Base-by-base conservation (phyloP, 2,888 invertebrate species). In the Tetramorium bicarinatum region DNA sequence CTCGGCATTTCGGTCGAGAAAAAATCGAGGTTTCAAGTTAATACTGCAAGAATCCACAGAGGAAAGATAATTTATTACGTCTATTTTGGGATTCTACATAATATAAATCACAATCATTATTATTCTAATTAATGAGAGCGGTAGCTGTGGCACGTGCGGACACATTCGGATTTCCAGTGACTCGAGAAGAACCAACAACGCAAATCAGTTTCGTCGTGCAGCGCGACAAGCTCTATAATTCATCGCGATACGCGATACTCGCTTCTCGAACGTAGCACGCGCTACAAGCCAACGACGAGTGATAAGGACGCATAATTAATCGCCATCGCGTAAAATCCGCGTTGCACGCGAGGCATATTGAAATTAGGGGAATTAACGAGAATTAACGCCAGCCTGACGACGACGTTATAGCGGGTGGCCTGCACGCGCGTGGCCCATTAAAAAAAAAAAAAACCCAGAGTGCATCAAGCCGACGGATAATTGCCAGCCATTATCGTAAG, bases 231-330 rank as follows among this genome's bases (percentile, higher is more conserved):
- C 56, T 56, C 34, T 71, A 61, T 80, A 80, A 80, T 61, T 80
- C 59, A 80, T 59, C 47, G 59, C 21, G 79, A 79, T 69, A 79
- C 34, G 44, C 66, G 66, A 34, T 34, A 34, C 29, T 15, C 44
- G 38, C 38, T 71, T 38, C 71, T 80, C 59, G 59, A 69, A 69
- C 34, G 69, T 47, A 79, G 25, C 79, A 25, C 29, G 29, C 67
- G 21, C 52, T 52, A 15, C 41, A 52, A 21, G 72, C 64, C 38
- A 49, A 62, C 52, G 67, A 67, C 67, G 77, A 44, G 29, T 49
- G 79, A 80, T 80, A 80, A 80, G 79, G 47, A n/a, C 9, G 69
- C 59, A 71, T 71, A 71, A 80, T 80, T 80, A 80, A 80, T 80
- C 38, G 79, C 69, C 69, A 38, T 67, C 69, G 69, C 21, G 69